A percentile compares a stretch with the other conserved stretches of the same genome.
Evolutionary conservation across 1,140 invertebrate genomes (phyloP).

Genomic region (Neodiprion fabricii): DNA sequence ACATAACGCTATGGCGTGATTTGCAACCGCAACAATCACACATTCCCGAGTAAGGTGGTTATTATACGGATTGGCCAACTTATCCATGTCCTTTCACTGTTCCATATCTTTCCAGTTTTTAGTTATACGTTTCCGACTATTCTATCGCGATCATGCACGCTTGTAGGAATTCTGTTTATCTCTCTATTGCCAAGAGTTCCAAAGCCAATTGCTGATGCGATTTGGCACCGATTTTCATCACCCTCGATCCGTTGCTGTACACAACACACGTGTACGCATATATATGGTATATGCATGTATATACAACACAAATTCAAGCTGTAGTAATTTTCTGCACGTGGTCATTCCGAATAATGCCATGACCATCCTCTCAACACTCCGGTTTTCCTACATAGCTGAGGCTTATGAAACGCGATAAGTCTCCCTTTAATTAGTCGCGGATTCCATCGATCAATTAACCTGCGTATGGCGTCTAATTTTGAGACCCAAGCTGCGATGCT

Average conservation of each 20-base stretch:
- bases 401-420: neutral
- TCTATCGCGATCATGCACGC: too few relatives aligned
- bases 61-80: too few relatives aligned
- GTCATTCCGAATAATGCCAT: neutral
- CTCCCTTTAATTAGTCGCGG: neutral
- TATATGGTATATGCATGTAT: too few relatives aligned
- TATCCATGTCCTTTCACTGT: too few relatives aligned
- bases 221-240: neutral
- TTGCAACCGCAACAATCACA: too few relatives aligned
- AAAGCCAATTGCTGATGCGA: neutral
- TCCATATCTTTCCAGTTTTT: too few relatives aligned
- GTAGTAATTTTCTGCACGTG: neutral
- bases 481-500: neutral
- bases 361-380: neutral
- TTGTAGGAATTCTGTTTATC: neutral
- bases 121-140: too few relatives aligned
- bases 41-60: too few relatives aligned
- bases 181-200: neutral
- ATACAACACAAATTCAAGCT: neutral
- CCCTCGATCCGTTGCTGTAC: too few relatives aligned
- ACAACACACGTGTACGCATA: too few relatives aligned
- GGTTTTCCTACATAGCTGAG: neutral
- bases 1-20: too few relatives aligned
- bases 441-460: neutral
- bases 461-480: neutral